Evolutionary conservation across 2,113 vertebrate species (phyloP), one percentile per base, ranked within the genome.

Genomic region (Scophthalmus maximus): DNA sequence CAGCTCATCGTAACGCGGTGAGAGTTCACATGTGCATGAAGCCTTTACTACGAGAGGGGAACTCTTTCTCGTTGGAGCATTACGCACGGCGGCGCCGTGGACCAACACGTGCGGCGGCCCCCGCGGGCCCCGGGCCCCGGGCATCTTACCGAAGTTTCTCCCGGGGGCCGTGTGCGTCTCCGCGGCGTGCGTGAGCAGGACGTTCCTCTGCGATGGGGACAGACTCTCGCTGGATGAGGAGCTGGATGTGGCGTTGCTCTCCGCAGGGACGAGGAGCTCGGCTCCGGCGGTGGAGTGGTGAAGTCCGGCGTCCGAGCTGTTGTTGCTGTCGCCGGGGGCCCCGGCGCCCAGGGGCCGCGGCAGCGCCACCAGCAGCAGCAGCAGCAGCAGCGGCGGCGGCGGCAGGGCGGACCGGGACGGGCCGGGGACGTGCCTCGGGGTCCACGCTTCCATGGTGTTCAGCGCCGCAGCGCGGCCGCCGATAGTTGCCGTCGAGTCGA

Each of bases 371-470:
- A 91, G 80, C 51, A 93, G 88, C 79, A 88, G 68, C 82, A 91
- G 81, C 51, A 93, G 88, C 79, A 89, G 56, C 71, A 91, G 80
- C 51, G 93, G 88, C 79, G 88, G 68, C 82, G 91, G 81, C 51
- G 93, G 88, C 79, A 89, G 56, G 68, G n/a, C n/a, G n/a, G 79
- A 73, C 78, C 93, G 62, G 46, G 73, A 87, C 68, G 88, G 38
- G 57, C 86, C 75, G 64, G 74, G 78, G 82, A 86, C 82, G 70
- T 77, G 87, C 82, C 75, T 87, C 86, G 73, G 47, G 60, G 76
- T 86, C 72, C 93, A 89, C 91, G 91, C 89, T 94, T 88, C 91
- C 93, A 93, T 94, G 85, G 87, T 92, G 70, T 51, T 40, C 47
- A 73, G 80, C 76, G 71, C 67, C 84, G 61, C 67, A 53, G 22